These are phyloP conservation scores for Linyphia triangularis DNA, from an alignment of 2,888 invertebrate species.

Conservation along the genomic window DNA sequence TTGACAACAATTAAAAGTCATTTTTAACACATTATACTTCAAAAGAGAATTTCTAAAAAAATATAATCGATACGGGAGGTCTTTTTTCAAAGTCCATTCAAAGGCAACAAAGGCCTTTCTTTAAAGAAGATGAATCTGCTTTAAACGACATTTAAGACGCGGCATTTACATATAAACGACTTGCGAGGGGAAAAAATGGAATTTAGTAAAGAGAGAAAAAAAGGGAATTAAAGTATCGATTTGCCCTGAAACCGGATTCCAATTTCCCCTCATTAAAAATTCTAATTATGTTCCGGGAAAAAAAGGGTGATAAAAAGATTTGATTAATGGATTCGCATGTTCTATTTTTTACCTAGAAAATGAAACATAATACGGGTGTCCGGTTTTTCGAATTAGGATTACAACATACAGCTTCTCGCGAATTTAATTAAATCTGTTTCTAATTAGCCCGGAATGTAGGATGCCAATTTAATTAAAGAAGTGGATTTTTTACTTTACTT, in stretches of 20 bases:
- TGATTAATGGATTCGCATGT: constrained; percentile 6
- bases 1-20: no score
- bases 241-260: not conserved
- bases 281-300: not conserved
- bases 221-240: not conserved
- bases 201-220: not conserved
- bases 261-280: constrained; percentile 11
- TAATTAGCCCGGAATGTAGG: not conserved
- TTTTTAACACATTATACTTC: no score
- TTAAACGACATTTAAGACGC: not conserved
- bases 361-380: not conserved
- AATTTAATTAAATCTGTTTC: constrained; percentile 31
- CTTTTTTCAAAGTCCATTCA: not conserved
- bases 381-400: not conserved
- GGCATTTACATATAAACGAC: constrained; percentile 45
- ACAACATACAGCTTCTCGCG: not conserved
- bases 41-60: no score
- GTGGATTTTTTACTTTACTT: no score
- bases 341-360: not conserved
- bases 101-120: not conserved
- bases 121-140: not conserved
- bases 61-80: no score
- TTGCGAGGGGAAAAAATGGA: not conserved
- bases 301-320: not conserved
- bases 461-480: constrained; percentile 13